Evolutionary conservation across 2,888 invertebrate genomes (phyloP).

Genomic region (Eupithecia pulchellata): DNA sequence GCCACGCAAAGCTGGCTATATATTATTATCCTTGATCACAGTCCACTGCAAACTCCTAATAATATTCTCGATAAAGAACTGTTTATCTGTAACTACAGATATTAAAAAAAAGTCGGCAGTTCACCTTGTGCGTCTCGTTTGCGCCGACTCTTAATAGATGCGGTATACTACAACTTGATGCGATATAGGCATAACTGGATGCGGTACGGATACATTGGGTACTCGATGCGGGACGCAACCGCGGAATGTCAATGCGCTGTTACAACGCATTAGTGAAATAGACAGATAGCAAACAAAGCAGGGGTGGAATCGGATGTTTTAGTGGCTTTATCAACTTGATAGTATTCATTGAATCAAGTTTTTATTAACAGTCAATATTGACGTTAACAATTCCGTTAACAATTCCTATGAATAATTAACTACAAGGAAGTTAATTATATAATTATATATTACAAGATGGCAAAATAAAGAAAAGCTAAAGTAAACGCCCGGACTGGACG

Average conservation of each 20-base stretch:
- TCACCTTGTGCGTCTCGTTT: constrained; percentile 1
- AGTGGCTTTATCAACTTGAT: background rate
- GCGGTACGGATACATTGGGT: constrained; percentile 4
- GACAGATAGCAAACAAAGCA: constrained; percentile 68
- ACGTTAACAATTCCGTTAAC: no score
- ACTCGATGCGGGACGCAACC: constrained; percentile 22
- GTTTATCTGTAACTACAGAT: background rate
- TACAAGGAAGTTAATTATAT: no score
- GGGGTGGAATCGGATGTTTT: constrained; percentile 53
- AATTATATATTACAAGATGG: no score
- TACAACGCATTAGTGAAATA: constrained; percentile 76
- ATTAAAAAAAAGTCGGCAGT: background rate
- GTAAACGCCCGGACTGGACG: no score
- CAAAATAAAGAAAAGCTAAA: no score
- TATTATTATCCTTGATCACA: no score
- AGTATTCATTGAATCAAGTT: background rate
- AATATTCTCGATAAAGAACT: background rate
- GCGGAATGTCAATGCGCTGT: constrained; percentile 75
- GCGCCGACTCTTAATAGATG: background rate
- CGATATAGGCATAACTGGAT: constrained; percentile 4
- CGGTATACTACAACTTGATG: constrained; percentile 2
- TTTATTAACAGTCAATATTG: background rate
- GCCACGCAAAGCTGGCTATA: background rate
- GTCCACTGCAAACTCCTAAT: background rate
- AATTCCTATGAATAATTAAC: no score